These are phyloP conservation scores for Akabosia matsudoensis DNA, from an alignment of 1,140 invertebrate species.

Conservation along the genomic window DNA sequence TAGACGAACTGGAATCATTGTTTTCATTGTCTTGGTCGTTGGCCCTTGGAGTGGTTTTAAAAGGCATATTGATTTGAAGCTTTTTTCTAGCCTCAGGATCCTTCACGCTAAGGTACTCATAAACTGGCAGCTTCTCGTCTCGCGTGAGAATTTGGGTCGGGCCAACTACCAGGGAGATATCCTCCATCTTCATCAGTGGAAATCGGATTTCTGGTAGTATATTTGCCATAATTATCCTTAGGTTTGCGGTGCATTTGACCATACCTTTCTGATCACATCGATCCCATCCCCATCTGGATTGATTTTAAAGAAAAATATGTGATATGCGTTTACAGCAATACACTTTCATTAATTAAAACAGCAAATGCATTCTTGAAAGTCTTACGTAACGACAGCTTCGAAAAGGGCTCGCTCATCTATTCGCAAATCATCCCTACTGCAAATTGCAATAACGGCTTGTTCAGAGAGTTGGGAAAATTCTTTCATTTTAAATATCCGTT, in stretches of 20 bases:
- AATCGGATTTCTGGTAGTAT: constrained; percentile 2
- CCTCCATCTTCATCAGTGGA: not conserved
- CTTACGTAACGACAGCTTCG: not conserved
- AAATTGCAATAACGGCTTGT: too few relatives aligned
- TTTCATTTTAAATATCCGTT: too few relatives aligned
- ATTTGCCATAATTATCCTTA: not conserved
- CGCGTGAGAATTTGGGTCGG: not conserved
- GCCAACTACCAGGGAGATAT: not conserved
- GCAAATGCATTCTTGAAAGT: not conserved
- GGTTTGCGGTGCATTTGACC: not conserved
- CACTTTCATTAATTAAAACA: not conserved
- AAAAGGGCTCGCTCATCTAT: not conserved
- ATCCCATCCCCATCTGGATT: not conserved
- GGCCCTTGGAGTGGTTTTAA: not conserved
- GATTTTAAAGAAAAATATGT: not conserved
- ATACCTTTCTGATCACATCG: not conserved
- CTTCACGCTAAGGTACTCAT: not conserved
- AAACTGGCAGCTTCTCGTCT: not conserved
- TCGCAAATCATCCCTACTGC: not conserved
- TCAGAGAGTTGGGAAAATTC: too few relatives aligned
- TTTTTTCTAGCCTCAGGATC: not conserved
- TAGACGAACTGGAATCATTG: not conserved
- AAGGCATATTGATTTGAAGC: not conserved
- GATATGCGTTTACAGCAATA: not conserved
- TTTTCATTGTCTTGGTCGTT: not conserved